phyloP scores from a whole-genome alignment of 1,140 invertebrate genomes.

The Agrypnia vestita region DNA sequence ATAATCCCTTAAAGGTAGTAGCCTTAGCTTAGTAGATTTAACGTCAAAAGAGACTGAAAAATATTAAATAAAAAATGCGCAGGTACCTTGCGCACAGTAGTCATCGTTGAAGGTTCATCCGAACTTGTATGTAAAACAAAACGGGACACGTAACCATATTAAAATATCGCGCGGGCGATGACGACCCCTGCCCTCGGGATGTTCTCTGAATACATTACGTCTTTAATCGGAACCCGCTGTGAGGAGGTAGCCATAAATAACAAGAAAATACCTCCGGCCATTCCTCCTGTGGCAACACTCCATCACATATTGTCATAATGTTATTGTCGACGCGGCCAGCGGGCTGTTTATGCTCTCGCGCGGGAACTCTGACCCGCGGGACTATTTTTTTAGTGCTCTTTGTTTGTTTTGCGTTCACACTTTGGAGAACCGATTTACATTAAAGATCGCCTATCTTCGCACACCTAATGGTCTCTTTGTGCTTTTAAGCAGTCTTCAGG shows the following conservation, averaged over 20 bases:
- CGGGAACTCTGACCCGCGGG: not conserved
- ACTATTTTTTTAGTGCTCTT: not conserved
- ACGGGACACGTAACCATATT: not conserved
- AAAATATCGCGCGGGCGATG: not conserved
- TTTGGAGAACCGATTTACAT: not conserved
- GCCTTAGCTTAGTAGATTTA: no score
- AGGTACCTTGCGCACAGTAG: no score
- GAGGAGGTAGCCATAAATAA: constrained; percentile 59
- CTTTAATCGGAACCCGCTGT: constrained; percentile 60
- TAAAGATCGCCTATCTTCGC: no score
- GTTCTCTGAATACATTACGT: constrained; percentile 47
- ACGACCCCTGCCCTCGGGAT: constrained; percentile 35
- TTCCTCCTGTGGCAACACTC: constrained; percentile 46
- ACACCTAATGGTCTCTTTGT: no score
- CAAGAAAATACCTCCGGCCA: constrained; percentile 53
- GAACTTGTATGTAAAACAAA: no score
- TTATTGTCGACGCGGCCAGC: constrained; percentile 23
- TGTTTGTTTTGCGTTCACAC: not conserved
- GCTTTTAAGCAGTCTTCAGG: no score
- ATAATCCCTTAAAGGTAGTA: no score
- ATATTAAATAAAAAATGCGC: no score
- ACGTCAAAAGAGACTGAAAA: no score
- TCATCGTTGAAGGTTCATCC: no score
- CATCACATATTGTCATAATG: constrained; percentile 57
- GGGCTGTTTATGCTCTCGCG: constrained; percentile 1